Evolutionary conservation across 2,888 invertebrate genomes (phyloP).

Genomic region (Gari tellinella): DNA sequence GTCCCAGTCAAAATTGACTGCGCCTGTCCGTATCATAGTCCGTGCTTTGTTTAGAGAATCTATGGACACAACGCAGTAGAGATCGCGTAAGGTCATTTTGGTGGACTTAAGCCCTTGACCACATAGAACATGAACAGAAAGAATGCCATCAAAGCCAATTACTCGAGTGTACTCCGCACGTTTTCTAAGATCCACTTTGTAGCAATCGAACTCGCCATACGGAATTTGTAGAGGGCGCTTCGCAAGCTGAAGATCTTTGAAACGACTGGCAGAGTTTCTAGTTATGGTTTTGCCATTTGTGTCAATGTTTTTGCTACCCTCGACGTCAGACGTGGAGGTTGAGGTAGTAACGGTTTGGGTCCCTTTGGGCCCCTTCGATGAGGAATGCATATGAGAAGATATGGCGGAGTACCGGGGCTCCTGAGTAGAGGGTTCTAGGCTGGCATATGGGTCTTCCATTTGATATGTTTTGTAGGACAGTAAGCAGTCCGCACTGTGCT

Average conservation of each 20-base stretch:
- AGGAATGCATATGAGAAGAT: slow-evolving; percentile 63
- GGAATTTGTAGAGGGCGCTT: slow-evolving; percentile 82
- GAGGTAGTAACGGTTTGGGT: slow-evolving; percentile 71
- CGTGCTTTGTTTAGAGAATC: slow-evolving; percentile 98
- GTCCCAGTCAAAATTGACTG: slow-evolving; percentile 99
- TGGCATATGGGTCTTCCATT: slow-evolving; percentile 67
- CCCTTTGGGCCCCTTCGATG: slow-evolving; percentile 65
- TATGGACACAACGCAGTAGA: slow-evolving; percentile 99
- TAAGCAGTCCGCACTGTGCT: slow-evolving; percentile 77
- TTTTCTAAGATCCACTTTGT: slow-evolving; percentile 78
- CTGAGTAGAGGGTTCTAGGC: slow-evolving; percentile 46
- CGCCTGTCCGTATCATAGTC: slow-evolving; percentile 97
- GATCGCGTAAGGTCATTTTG: slow-evolving; percentile 87
- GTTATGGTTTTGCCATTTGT: slow-evolving; percentile 70
- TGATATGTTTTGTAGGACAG: slow-evolving; percentile 78
- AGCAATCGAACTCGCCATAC: slow-evolving; percentile 82
- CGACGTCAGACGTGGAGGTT: slow-evolving; percentile 49
- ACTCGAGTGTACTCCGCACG: slow-evolving; percentile 70
- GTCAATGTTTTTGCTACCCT: slow-evolving; percentile 66
- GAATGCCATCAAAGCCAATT: slow-evolving; percentile 78
- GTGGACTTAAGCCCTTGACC: slow-evolving; percentile 85
- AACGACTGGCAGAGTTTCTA: slow-evolving; percentile 67
- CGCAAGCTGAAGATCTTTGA: slow-evolving; percentile 79
- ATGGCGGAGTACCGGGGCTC: slow-evolving; percentile 53
- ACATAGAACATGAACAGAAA: slow-evolving; percentile 84